Percentiles rank a stretch among this genome's conserved stretches.
phyloP scores from a whole-genome alignment of 2,888 invertebrate genomes.

The Escarpia spicata region DNA sequence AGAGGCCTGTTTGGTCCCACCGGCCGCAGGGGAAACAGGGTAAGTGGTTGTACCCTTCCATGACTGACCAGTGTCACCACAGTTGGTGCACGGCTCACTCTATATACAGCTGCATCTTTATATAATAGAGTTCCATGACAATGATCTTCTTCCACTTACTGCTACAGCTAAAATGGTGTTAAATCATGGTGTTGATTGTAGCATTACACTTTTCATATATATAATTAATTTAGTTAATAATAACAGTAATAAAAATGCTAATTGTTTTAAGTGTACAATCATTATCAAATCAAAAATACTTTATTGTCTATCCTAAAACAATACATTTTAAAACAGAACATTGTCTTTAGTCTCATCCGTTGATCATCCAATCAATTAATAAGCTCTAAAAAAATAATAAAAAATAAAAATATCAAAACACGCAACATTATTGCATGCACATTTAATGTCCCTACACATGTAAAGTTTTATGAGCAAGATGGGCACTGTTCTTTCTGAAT shows the following conservation, averaged over 20 bases:
- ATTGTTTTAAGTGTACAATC: background rate
- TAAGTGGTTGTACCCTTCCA: background rate
- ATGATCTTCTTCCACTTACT: background rate
- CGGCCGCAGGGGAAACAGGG: conserved; percentile 70
- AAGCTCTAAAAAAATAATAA: no score
- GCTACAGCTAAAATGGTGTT: background rate
- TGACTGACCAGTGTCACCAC: background rate
- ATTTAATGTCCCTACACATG: no score
- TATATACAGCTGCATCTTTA: background rate
- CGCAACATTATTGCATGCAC: no score
- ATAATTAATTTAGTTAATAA: no score
- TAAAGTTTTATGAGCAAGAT: no score
- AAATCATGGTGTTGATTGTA: background rate
- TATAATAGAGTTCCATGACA: background rate
- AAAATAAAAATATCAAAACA: no score
- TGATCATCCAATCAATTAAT: no score
- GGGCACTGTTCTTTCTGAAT: background rate
- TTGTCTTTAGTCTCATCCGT: no score
- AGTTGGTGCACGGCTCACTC: background rate
- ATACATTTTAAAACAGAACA: no score
- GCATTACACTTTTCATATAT: background rate
- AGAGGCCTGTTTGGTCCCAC: conserved; percentile 74
- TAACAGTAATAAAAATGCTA: background rate
- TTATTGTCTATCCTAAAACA: no score
- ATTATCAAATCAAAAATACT: no score